Percentiles rank a stretch among this genome's conserved stretches.
Conservation (phyloP, 2,113 vertebrate genomes). For the Paracanthobrama guichenoti region DNA sequence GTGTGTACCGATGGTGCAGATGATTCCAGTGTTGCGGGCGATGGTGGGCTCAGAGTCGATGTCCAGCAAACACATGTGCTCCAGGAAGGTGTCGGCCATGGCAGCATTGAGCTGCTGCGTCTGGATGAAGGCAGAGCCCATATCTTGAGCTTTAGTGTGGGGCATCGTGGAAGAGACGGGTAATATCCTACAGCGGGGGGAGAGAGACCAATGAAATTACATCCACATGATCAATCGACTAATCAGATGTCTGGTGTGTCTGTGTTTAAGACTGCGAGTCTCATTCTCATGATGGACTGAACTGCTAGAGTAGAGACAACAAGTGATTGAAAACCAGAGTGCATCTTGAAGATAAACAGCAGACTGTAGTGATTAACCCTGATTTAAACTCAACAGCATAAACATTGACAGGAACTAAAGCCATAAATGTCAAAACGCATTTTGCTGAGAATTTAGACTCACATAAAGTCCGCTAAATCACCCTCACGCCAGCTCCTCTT, state of each 20-base stretch:
- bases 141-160: constrained; percentile 74
- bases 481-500: background rate
- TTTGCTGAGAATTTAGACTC: constrained; percentile 1
- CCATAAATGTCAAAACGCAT: background rate
- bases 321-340: background rate
- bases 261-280: background rate
- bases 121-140: constrained; percentile 92
- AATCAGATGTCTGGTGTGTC: background rate
- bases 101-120: constrained; percentile 95
- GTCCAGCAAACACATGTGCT: constrained; percentile 96
- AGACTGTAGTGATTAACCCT: background rate
- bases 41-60: constrained; percentile 93
- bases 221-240: background rate
- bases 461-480: background rate
- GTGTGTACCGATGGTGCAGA: constrained; percentile 88
- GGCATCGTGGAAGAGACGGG: constrained; percentile 69
- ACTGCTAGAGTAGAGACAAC: background rate
- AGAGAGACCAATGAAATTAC: background rate
- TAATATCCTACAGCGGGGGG: constrained; percentile 59
- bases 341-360: background rate
- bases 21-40: constrained; percentile 96
- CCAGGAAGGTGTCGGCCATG: constrained; percentile 95
- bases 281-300: background rate
- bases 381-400: constrained; percentile 10
- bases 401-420: background rate